These are phyloP conservation scores for Pherbina coryleti DNA, from an alignment of 2,888 invertebrate species.

Conservation along the genomic window DNA sequence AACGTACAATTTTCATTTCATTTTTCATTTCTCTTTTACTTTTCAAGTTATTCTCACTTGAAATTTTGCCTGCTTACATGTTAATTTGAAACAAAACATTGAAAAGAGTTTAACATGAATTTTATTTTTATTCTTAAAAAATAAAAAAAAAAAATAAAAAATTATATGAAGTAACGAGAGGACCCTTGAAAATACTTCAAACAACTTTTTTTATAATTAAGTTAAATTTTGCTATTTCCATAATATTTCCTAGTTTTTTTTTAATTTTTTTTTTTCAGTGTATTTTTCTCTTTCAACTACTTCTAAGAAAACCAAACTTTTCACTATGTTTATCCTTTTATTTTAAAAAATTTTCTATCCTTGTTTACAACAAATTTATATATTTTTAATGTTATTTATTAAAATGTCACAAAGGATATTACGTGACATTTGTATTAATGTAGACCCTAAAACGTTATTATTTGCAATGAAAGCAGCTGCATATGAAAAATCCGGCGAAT, in stretches of 20 bases:
- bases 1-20: constrained; percentile 28
- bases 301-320: not conserved
- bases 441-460: no score
- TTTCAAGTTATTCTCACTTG: not conserved
- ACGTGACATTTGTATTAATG: no score
- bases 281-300: not conserved
- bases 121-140: constrained; percentile 34
- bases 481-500: no score
- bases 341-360: not conserved
- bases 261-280: not conserved
- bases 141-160: constrained; percentile 38
- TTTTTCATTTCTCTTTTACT: not conserved
- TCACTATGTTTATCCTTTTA: not conserved
- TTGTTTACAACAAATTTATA: not conserved
- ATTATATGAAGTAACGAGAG: constrained; percentile 45
- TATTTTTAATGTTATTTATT: not conserved
- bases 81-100: constrained; percentile 27
- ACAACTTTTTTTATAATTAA: constrained; percentile 41
- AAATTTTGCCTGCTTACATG: constrained; percentile 46
- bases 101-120: constrained; percentile 44
- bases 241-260: not conserved
- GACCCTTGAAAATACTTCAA: constrained; percentile 44
- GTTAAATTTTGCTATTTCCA: not conserved
- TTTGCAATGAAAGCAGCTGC: no score
- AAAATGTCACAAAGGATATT: no score